These are phyloP conservation scores for Cryptophagus acutangulus DNA, from an alignment of 2,888 invertebrate genomes.

Conservation along the genomic window DNA sequence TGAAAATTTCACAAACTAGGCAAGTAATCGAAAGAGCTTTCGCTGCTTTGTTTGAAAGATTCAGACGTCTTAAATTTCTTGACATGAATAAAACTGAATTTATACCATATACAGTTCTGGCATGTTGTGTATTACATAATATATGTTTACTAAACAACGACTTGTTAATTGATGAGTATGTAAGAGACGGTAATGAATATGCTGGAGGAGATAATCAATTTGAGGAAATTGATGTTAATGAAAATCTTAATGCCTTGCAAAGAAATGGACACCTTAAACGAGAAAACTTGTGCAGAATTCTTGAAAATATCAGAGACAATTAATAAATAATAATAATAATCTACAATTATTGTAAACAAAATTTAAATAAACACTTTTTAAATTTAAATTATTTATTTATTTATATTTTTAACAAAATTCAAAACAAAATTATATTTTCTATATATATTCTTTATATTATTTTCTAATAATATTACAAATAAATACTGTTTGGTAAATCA, in stretches of 20 bases:
- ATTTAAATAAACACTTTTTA: no score
- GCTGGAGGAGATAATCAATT: neutral
- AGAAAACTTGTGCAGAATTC: neutral
- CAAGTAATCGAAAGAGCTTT: constrained; percentile 28
- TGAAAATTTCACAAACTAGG: constrained; percentile 19
- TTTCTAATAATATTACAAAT: no score
- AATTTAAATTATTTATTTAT: no score
- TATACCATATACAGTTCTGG: constrained; percentile 25
- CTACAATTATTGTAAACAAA: no score
- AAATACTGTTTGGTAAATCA: no score
- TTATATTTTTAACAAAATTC: no score
- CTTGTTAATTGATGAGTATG: neutral
- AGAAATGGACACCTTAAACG: neutral
- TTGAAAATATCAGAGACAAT: neutral
- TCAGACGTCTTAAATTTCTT: constrained; percentile 27
- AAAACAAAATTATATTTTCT: no score
- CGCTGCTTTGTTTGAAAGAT: constrained; percentile 27
- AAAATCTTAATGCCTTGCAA: no score
- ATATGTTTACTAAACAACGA: neutral
- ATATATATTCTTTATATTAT: no score
- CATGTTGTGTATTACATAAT: constrained; percentile 9
- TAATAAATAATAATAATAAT: no score
- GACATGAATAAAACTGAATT: constrained; percentile 29
- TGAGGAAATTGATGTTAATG: neutral
- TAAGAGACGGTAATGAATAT: constrained; percentile 1